Conservation (phyloP, 2,888 invertebrate species). For the Cerceris rybyensis region DNA sequence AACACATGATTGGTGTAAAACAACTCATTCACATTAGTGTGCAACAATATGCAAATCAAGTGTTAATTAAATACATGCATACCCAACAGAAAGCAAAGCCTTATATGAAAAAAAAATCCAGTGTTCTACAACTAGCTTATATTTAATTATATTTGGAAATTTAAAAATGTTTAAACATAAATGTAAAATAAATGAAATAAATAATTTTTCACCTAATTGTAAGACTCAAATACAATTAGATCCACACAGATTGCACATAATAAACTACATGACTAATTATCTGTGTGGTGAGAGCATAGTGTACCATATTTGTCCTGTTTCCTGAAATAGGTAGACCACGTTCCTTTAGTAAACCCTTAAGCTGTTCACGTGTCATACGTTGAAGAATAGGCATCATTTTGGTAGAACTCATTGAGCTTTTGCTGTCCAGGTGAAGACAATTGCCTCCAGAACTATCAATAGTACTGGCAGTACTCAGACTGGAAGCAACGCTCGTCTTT, state of each 20-base stretch:
- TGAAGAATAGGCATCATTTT: slow-evolving; percentile 69
- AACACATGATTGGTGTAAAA: no score
- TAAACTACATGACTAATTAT: slow-evolving; percentile 19
- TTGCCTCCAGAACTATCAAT: slow-evolving; percentile 69
- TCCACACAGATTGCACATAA: slow-evolving; percentile 9
- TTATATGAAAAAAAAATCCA: no score
- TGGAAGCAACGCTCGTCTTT: slow-evolving; percentile 71
- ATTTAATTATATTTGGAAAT: no score
- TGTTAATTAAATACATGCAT: no score
- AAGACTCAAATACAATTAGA: slow-evolving; percentile 11
- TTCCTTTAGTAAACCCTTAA: slow-evolving; percentile 76
- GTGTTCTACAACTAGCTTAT: no score
- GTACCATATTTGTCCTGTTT: slow-evolving; percentile 77
- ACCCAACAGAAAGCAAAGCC: no score
- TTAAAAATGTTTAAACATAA: not conserved
- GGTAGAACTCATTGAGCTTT: slow-evolving; percentile 67
- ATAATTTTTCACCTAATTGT: slow-evolving; percentile 6
- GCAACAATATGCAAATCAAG: no score
- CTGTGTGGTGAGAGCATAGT: slow-evolving; percentile 39
- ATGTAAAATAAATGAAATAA: slow-evolving; percentile 4
- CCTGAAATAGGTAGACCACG: slow-evolving; percentile 74
- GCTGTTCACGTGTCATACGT: slow-evolving; percentile 74
- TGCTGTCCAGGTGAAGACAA: slow-evolving; percentile 64
- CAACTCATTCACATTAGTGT: no score
- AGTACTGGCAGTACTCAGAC: slow-evolving; percentile 65